Base-by-base conservation (phyloP, 2,888 invertebrate species). In the Perdita meconis region DNA sequence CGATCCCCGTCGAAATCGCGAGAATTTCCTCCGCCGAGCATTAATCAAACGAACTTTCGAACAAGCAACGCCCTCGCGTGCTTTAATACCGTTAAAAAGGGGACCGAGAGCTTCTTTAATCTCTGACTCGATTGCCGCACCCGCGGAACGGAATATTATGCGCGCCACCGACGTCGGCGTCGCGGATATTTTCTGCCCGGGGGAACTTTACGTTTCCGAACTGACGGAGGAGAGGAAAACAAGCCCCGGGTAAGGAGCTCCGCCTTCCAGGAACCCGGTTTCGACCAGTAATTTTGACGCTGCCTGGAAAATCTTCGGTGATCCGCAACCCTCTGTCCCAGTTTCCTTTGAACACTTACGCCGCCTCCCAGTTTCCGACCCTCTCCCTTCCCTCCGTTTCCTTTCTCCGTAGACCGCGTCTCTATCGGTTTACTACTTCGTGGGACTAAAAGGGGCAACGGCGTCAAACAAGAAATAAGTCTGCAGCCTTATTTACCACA, bases 321-420 rank as follows among this genome's bases (percentile, higher is more conserved):
- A 79, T 80, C 81, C 79, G 47, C 75, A 72, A 67, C 69, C 71
- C 19, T 42, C 51, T 50, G 77, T 30, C 51, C 80, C 50, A 68
- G 53, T 78, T 82, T 72, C 71, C 71, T 80, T 80, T 71, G 68
- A 82, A 63, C 68, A 57, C 64, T 67, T 47, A 26, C 60, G 36
- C 34, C 59, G 26, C 19, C 38, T 40, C 42, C 24, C 2, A 1
- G 38, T n/a, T 16, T 34, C 26, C 38, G 13, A 19, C 34, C 51
- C n/a, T 36, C 57, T 12, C 22, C 51, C 38, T 5, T 2, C 26
- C 3, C 6, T 30, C 30, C 2, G 6, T 6, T 6, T 6, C 30
- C 30, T 30, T 30, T 30, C 3, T 6, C 30, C 30, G 30, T 30
- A 6, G n/a, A n/a, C n/a, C n/a, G n/a, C n/a, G 19, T 34, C 53